Conservation (phyloP, 2,113 vertebrate genomes). For the Accipiter cooperii region DNA sequence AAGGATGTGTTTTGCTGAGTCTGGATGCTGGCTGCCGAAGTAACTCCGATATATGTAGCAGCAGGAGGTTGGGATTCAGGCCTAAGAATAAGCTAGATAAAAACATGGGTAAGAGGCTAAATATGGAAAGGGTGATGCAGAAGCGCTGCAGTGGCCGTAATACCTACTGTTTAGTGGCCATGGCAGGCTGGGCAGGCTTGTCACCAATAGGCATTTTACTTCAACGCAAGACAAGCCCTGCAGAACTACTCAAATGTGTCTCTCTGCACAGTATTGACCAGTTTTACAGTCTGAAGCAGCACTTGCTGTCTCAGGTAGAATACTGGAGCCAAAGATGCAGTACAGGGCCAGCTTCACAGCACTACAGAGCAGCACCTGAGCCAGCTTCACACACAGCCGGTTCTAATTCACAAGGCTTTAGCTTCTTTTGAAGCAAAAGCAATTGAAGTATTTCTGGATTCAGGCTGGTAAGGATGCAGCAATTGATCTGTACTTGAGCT, state of each 20-base stretch:
- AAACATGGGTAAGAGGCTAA: background rate
- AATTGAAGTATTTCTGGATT: background rate
- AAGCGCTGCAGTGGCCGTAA: background rate
- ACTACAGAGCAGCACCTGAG: background rate
- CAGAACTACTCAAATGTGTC: background rate
- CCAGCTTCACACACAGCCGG: accelerated
- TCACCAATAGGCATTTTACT: background rate
- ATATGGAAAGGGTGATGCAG: background rate
- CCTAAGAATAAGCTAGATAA: background rate
- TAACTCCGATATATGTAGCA: background rate
- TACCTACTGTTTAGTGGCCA: background rate
- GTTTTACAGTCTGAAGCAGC: background rate
- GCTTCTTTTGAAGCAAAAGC: background rate
- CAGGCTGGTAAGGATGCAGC: background rate
- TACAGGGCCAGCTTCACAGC: background rate
- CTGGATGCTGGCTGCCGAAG: background rate
- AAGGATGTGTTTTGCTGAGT: background rate
- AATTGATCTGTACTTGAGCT: background rate
- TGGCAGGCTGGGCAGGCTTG: background rate
- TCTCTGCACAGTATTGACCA: background rate
- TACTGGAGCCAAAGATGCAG: background rate
- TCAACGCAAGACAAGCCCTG: background rate
- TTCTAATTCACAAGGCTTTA: background rate
- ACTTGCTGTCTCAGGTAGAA: background rate
- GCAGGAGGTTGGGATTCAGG: background rate